Conservation (phyloP, 2,797 vertebrate genomes). For the Falco biarmicus region DNA sequence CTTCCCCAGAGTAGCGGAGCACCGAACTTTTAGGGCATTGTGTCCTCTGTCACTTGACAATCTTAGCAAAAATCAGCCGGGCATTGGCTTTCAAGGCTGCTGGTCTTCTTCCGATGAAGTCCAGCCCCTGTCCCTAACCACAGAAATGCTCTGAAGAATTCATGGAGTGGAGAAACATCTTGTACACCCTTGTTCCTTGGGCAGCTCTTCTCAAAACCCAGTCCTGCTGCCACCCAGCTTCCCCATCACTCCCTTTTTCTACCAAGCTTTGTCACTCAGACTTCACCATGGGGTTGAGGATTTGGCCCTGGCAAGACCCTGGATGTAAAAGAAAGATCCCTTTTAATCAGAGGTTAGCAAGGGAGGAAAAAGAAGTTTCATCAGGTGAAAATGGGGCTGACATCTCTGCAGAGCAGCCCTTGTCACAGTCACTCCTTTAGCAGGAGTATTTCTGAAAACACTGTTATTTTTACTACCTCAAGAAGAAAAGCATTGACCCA, state of each 20-base stretch:
- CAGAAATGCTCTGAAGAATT: background rate
- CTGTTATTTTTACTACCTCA: background rate
- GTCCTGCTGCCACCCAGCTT: background rate
- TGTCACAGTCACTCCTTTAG: background rate
- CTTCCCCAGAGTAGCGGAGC: background rate
- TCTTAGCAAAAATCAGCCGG: background rate
- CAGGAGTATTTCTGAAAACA: background rate
- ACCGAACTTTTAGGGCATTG: fast-evolving
- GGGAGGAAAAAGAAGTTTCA: background rate
- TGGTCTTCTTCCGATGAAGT: background rate
- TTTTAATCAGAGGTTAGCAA: background rate
- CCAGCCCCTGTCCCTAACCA: background rate
- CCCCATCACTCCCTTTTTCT: background rate
- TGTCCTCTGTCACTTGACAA: background rate
- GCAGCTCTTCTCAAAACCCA: background rate
- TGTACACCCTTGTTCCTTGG: background rate
- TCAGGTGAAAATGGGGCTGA: background rate
- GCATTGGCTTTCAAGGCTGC: background rate
- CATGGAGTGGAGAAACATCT: background rate
- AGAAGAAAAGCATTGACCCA: background rate
- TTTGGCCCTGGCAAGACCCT: background rate
- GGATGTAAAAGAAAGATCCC: background rate
- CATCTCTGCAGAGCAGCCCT: background rate
- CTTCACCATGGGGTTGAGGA: background rate
- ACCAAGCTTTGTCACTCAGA: background rate